These are phyloP conservation scores for Euborellia annulipes DNA, from an alignment of 1,140 invertebrate species.

Conservation along the genomic window DNA sequence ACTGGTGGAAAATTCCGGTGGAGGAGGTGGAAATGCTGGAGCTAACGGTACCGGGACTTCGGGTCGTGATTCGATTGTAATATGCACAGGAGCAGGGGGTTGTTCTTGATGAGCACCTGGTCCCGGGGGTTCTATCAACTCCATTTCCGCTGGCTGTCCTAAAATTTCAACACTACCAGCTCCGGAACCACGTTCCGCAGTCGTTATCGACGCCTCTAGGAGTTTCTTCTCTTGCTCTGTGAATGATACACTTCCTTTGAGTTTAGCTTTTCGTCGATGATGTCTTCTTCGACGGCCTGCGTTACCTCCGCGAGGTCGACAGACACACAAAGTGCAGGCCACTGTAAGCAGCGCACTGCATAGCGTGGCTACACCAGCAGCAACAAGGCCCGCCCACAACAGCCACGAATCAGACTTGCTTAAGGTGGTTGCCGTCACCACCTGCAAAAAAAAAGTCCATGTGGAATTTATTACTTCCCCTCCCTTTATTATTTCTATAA, in stretches of 20 bases:
- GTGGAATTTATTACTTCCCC: no score
- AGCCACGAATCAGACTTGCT: slow-evolving; percentile 41
- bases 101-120: no score
- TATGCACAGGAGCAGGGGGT: slow-evolving; percentile 40
- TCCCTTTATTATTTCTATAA: no score
- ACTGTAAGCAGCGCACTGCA: slow-evolving; percentile 33
- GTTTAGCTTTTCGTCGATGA: slow-evolving; percentile 40
- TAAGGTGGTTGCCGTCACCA: slow-evolving; percentile 15
- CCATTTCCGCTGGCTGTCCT: slow-evolving; percentile 32
- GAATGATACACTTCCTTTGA: slow-evolving; percentile 58
- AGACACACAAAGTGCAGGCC: slow-evolving; percentile 37
- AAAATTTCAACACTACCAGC: slow-evolving; percentile 20
- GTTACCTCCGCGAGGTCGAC: slow-evolving; percentile 22
- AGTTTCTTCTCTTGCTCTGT: slow-evolving; percentile 72
- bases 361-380: slow-evolving; percentile 31
- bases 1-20: slow-evolving; percentile 45
- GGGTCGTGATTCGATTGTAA: slow-evolving; percentile 55
- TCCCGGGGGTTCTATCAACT: slow-evolving; percentile 24
- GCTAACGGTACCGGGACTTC: slow-evolving; percentile 21
- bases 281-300: slow-evolving; percentile 19
- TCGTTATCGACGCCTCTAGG: slow-evolving; percentile 59
- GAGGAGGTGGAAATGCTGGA: slow-evolving; percentile 36
- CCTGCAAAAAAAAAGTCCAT: no score
- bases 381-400: slow-evolving; percentile 36
- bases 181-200: slow-evolving; percentile 40